Evolutionary conservation across 2,888 invertebrate genomes (phyloP).

Genomic region (Adineta ricciae): DNA sequence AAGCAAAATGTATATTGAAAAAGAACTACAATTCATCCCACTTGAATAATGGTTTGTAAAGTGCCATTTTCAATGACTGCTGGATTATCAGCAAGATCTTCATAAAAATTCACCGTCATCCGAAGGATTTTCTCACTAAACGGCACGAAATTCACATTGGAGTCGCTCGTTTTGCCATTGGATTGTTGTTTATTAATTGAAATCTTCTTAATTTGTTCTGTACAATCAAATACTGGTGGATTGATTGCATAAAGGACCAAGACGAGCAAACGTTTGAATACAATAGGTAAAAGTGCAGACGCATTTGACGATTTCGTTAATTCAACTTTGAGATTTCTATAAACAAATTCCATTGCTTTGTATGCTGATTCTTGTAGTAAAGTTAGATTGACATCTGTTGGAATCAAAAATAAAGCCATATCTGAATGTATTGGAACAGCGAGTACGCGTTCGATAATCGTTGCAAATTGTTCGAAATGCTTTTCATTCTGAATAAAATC

Average conservation of each 20-base stretch:
- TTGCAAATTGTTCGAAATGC: constrained; percentile 70
- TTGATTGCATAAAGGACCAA: constrained; percentile 60
- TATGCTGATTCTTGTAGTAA: constrained; percentile 73
- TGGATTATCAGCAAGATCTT: constrained; percentile 62
- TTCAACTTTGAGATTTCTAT: not conserved
- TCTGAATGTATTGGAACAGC: constrained; percentile 70
- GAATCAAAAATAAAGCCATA: constrained; percentile 68
- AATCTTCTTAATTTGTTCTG: constrained; percentile 47
- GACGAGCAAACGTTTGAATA: constrained; percentile 49
- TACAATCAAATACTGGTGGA: constrained; percentile 56
- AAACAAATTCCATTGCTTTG: constrained; percentile 66
- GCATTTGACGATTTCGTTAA: constrained; percentile 41
- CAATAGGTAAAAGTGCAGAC: constrained; percentile 42
- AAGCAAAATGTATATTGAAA: not conserved
- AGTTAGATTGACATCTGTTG: constrained; percentile 60
- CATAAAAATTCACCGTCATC: constrained; percentile 66
- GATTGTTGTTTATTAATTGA: constrained; percentile 53
- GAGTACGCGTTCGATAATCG: constrained; percentile 65
- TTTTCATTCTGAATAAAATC: constrained; percentile 33
- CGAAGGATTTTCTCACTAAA: constrained; percentile 71
- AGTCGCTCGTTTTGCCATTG: constrained; percentile 50
- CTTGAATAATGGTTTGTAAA: constrained; percentile 33
- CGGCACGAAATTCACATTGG: constrained; percentile 67
- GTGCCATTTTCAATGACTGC: constrained; percentile 37
- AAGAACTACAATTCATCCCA: not conserved